Evolutionary conservation across 2,113 vertebrate genomes (phyloP).

Genomic region (Campylomormyrus numenius): DNA sequence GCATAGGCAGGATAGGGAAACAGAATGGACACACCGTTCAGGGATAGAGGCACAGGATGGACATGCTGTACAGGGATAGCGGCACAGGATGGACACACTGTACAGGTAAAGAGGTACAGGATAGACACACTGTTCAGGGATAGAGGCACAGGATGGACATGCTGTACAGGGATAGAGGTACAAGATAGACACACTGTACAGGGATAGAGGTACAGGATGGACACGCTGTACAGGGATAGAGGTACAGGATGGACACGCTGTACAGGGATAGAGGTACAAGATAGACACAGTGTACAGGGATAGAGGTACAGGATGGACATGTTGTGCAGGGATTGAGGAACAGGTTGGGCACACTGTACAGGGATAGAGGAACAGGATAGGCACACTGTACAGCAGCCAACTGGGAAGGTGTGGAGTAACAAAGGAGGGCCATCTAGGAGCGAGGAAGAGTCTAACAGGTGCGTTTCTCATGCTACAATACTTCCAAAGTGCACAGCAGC

Average conservation of each 20-base stretch:
- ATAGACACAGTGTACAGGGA: too few relatives aligned
- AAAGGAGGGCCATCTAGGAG: neutral
- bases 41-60: neutral
- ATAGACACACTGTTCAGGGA: neutral
- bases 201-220: too few relatives aligned
- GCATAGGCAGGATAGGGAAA: neutral
- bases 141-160: neutral
- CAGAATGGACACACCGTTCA: neutral
- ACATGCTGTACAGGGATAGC: too few relatives aligned
- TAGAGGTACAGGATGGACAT: too few relatives aligned
- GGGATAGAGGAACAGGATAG: neutral
- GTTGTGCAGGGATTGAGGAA: too few relatives aligned
- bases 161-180: neutral
- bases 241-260: neutral
- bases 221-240: neutral
- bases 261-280: too few relatives aligned
- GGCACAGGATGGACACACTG: fast-evolving
- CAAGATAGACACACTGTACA: too few relatives aligned
- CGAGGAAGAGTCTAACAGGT: constrained; percentile 53
- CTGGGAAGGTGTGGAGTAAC: neutral
- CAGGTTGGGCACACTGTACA: too few relatives aligned
- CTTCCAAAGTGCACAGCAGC: constrained; percentile 36
- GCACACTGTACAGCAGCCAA: neutral
- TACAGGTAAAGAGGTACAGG: too few relatives aligned
- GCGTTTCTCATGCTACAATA: constrained; percentile 60